Percentiles rank a stretch among this genome's conserved stretches.
Evolutionary conservation across 1,140 invertebrate species (phyloP).

Genomic region (Tetraneura akinire): DNA sequence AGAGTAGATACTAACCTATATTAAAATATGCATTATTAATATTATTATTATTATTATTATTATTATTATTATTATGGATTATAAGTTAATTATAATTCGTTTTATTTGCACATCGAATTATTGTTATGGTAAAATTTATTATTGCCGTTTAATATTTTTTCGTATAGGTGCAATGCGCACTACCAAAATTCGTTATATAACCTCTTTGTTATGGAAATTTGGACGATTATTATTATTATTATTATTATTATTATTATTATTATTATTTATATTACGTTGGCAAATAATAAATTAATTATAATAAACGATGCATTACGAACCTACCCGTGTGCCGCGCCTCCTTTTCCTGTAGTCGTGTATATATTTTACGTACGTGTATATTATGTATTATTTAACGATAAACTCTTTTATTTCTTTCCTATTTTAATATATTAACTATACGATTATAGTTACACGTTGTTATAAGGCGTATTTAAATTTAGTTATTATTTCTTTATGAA

Average conservation of each 20-base stretch:
- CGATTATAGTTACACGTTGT: no score
- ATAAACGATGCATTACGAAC: neutral
- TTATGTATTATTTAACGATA: neutral
- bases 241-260: neutral
- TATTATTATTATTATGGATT: no score
- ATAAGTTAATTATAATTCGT: slow-evolving; percentile 1
- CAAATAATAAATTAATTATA: neutral
- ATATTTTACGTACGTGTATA: neutral
- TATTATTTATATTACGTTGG: slow-evolving; percentile 1
- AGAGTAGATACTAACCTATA: neutral
- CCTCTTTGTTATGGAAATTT: slow-evolving; percentile 29
- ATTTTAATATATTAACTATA: no score
- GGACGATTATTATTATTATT: neutral
- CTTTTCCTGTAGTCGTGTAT: neutral
- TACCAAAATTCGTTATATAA: neutral
- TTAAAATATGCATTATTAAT: no score
- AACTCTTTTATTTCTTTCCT: no score
- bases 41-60: no score
- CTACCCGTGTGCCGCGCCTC: neutral
- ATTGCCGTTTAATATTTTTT: neutral
- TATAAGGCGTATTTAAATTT: no score
- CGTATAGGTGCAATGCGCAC: neutral
- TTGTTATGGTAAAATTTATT: slow-evolving; percentile 9
- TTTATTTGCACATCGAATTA: slow-evolving; percentile 10
- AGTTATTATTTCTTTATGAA: no score